Evolutionary conservation across 2,113 vertebrate species (phyloP), one percentile per base, ranked within the genome.

Genomic region (human): DNA sequence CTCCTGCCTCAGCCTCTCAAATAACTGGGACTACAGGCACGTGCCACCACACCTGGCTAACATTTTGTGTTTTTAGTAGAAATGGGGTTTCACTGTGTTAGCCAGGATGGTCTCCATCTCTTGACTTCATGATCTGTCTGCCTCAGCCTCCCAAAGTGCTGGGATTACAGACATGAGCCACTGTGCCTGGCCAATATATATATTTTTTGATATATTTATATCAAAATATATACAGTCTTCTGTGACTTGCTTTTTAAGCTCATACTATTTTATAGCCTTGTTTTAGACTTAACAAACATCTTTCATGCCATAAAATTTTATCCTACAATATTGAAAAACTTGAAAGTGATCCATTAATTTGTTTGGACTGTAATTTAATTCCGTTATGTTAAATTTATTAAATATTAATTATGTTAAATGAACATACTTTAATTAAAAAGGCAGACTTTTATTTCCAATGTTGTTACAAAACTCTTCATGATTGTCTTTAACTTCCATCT

Each of bases 321-420:
- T 90, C 93, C 32, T 75, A 86, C 35, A n/a, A 45, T 87, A 66
- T 55, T 94, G 48, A 72, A 23, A 91, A 89, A 94, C 45, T 79
- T 61, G 10, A 61, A 66, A 91, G 14, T 86, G 73, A 85, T 64
- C 6, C 3, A 50, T 27, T 81, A 64, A 64, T 95, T 73, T 95
- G 18, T 57, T 96, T 94, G 61, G 23, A 83, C 48, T 35, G 57
- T 83, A 85, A 97, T 85, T 93, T 97, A 95, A 96, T 82, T 93
- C 40, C 90, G 25, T 94, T 92, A 76, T 73, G 20, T 78, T 92
- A 85, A 94, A 93, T 96, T 82, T 73, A 84, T 86, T 95, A 95
- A 97, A 93, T 50, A 92, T 14, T 86, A 94, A 92, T 84, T 94
- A 43, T 85, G 50, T 35, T 82, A 95, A 93, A 72, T 95, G 84